These are phyloP conservation scores for Meiosimyza platycephala DNA, from an alignment of 2,888 invertebrate genomes.

Conservation along the genomic window DNA sequence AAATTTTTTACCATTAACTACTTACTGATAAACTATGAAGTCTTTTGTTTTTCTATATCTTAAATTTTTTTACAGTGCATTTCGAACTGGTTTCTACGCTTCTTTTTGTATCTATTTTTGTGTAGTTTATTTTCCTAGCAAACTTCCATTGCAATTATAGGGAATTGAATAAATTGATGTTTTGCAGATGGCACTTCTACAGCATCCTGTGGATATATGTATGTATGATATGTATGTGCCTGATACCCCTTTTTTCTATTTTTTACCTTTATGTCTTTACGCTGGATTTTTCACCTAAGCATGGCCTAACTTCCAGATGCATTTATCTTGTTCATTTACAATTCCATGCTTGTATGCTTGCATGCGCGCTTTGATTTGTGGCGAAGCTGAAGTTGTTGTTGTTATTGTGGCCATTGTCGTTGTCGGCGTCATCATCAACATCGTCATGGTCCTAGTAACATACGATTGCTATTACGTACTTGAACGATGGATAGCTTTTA, in stretches of 20 bases:
- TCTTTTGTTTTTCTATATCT: too few species aligned
- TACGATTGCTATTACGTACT: not conserved
- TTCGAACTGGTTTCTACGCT: too few species aligned
- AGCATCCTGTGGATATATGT: not conserved
- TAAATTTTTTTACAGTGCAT: too few species aligned
- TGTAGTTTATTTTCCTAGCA: not conserved
- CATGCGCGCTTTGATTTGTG: constrained; percentile 33
- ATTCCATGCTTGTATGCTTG: constrained; percentile 40
- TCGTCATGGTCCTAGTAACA: constrained; percentile 6
- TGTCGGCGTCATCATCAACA: constrained; percentile 3
- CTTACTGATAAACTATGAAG: too few species aligned
- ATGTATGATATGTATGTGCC: not conserved
- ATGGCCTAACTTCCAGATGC: constrained; percentile 17
- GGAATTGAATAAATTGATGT: constrained; percentile 32
- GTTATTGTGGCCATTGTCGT: constrained; percentile 9
- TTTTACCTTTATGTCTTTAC: not conserved
- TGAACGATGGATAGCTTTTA: not conserved
- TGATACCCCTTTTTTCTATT: not conserved
- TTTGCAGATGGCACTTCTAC: constrained; percentile 34
- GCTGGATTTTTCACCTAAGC: constrained; percentile 20
- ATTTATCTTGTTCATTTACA: constrained; percentile 48
- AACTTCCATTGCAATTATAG: constrained; percentile 28
- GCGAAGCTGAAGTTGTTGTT: constrained; percentile 13
- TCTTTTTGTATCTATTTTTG: too few species aligned
- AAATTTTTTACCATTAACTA: too few species aligned